Conservation (phyloP, 2,113 vertebrate genomes). For the Aspidoscelis tigris region DNA sequence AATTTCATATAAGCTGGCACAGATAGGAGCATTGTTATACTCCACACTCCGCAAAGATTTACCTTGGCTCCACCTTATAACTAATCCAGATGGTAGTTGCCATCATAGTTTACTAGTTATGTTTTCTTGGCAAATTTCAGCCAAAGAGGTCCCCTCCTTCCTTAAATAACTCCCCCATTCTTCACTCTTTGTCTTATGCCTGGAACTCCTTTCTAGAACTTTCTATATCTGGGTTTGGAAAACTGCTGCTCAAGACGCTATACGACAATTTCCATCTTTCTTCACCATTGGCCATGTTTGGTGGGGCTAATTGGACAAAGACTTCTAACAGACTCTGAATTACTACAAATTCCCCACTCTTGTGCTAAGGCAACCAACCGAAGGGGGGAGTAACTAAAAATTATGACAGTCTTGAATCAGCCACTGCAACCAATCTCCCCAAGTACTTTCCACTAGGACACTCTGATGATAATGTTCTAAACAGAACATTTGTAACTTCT, state of each 20-base stretch:
- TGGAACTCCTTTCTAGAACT: background rate
- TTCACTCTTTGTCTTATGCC: too few relatives aligned
- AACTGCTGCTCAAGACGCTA: background rate
- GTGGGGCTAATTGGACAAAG: background rate
- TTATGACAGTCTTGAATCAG: background rate
- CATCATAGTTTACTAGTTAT: too few relatives aligned
- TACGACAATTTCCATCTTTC: background rate
- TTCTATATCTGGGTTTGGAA: background rate
- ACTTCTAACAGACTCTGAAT: background rate
- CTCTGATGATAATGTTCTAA: background rate
- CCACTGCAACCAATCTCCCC: background rate
- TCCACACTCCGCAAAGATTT: too few relatives aligned
- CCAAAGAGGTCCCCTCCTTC: too few relatives aligned
- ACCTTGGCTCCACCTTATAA: too few relatives aligned
- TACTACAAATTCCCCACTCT: too few relatives aligned
- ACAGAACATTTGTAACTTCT: background rate
- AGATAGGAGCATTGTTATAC: too few relatives aligned
- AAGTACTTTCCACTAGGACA: background rate
- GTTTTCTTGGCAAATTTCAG: too few relatives aligned
- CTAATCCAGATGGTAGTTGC: too few relatives aligned
- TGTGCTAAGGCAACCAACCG: background rate
- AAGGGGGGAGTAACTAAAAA: background rate
- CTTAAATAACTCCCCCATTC: too few relatives aligned
- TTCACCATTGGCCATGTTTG: background rate
- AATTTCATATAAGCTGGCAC: too few relatives aligned